Percentiles rank a stretch among this genome's conserved stretches.
Evolutionary conservation across 2,797 vertebrate species (phyloP).

Genomic region (Holocentrus rufus): DNA sequence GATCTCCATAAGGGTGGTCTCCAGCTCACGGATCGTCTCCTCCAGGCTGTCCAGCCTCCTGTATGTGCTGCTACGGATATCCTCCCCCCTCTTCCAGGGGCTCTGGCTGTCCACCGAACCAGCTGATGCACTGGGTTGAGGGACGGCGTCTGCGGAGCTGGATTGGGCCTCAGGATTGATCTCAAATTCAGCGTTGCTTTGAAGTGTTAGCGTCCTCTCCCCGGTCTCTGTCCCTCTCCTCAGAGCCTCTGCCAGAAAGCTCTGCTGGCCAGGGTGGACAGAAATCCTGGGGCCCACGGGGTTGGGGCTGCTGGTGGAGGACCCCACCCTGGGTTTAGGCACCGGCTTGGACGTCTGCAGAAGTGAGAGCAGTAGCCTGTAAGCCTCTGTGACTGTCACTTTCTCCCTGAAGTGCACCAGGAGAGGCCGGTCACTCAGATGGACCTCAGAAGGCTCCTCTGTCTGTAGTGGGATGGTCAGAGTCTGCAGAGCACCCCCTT

Average conservation of each 20-base stretch:
- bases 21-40: slow-evolving; percentile 91
- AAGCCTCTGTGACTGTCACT: slow-evolving; percentile 48
- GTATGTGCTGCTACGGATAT: slow-evolving; percentile 84
- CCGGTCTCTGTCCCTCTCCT: slow-evolving; percentile 71
- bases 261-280: slow-evolving; percentile 26
- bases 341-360: slow-evolving; percentile 49
- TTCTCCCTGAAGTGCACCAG: slow-evolving; percentile 48
- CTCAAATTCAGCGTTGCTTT: slow-evolving; percentile 22
- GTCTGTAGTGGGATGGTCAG: slow-evolving; percentile 45
- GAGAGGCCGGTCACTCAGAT: slow-evolving; percentile 51
- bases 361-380: slow-evolving; percentile 46
- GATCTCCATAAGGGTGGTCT: slow-evolving; percentile 89
- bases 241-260: slow-evolving; percentile 61
- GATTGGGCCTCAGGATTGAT: neutral
- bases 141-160: neutral
- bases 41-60: slow-evolving; percentile 90
- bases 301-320: slow-evolving; percentile 8
- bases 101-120: slow-evolving; percentile 18
- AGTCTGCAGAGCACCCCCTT: slow-evolving; percentile 48
- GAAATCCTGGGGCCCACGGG: neutral
- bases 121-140: neutral
- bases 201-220: slow-evolving; percentile 53
- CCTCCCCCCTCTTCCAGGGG: slow-evolving; percentile 50
- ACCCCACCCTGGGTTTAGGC: slow-evolving; percentile 61
- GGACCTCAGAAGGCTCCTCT: slow-evolving; percentile 35